Base-by-base conservation (phyloP, 2,888 invertebrate genomes). In the Dryocosmus kuriphilus region DNA sequence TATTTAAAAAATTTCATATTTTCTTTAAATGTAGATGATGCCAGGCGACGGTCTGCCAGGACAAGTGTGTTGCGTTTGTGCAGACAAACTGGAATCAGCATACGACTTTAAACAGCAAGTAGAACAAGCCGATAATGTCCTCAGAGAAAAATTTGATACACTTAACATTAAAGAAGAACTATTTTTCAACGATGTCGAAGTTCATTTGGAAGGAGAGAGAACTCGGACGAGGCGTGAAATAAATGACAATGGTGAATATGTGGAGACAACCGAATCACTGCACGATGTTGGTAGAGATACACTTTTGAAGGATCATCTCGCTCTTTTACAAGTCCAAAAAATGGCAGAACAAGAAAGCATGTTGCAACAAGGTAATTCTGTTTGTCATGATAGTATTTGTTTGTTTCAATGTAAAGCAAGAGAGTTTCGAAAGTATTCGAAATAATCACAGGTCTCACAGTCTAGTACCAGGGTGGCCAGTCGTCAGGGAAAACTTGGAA, bases 81-180 rank as follows among this genome's bases (percentile, higher is more conserved):
- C 88, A 0, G 88, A 89, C 9, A 91, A 90, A 77, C 77, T 91
- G 6, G 91, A 91, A 76, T 86, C 87, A 0, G 89, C 91, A 0
- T 91, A 91, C 71, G 90, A 91, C 41, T 91, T 91, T 61, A 91
- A 91, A 76, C 74, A 90, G 6, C 91, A 91, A 84, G 90, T 91
- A 0, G 91, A 91, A 76, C 90, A 91, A 74, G 91, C 91, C 0
- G 91, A 91, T 57, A 87, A 79, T 38, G 85, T 90, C 16, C 82
- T 91, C 6, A 82, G 89, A 77, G 89, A 90, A 74, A 88, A 83
- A 79, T 87, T 87, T 41, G 88, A 89, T 32, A 85, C 86, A 8
- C 79, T 90, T 16, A 87, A 87, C 60, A 87, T 90, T 41, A 91
- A 91, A 74, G 90, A 89, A 62, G 90, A 91, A 65, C 78, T 91